phyloP scores from a whole-genome alignment of 35 echinoderm and acorn worm species.

The Stichopus chloronotus region DNA sequence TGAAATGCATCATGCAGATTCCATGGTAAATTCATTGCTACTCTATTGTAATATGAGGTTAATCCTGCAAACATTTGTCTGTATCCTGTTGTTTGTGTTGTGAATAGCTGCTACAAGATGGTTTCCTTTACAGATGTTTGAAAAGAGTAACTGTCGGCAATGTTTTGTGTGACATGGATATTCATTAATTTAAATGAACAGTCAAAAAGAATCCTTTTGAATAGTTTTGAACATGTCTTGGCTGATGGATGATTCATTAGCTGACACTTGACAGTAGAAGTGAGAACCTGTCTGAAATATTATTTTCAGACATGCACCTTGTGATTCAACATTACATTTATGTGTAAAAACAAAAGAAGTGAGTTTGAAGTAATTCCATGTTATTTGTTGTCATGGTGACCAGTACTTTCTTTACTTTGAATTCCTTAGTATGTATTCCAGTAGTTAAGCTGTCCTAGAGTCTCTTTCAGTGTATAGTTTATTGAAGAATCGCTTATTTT shows the following conservation, averaged over 20 bases:
- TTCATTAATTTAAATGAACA: too few relatives aligned
- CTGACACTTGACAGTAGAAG: neutral
- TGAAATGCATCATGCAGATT: too few relatives aligned
- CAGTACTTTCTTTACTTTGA: neutral
- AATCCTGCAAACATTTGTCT: too few relatives aligned
- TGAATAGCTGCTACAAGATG: too few relatives aligned
- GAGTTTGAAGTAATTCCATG: neutral
- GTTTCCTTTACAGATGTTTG: too few relatives aligned
- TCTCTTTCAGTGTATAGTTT: neutral
- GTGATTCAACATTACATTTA: too few relatives aligned
- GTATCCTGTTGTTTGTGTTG: too few relatives aligned
- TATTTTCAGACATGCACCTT: neutral
- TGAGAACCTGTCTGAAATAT: neutral
- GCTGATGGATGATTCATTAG: neutral
- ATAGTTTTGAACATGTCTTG: neutral
- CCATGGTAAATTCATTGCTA: too few relatives aligned
- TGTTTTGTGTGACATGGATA: too few relatives aligned
- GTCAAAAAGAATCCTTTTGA: neutral
- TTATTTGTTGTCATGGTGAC: neutral
- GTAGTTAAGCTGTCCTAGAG: neutral
- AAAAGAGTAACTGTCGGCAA: too few relatives aligned
- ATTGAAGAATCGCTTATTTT: neutral
- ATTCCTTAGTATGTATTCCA: neutral
- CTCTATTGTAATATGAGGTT: too few relatives aligned
- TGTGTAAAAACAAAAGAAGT: neutral